Base-by-base conservation (phyloP, 2,113 vertebrate species). In the Rhea pennata region DNA sequence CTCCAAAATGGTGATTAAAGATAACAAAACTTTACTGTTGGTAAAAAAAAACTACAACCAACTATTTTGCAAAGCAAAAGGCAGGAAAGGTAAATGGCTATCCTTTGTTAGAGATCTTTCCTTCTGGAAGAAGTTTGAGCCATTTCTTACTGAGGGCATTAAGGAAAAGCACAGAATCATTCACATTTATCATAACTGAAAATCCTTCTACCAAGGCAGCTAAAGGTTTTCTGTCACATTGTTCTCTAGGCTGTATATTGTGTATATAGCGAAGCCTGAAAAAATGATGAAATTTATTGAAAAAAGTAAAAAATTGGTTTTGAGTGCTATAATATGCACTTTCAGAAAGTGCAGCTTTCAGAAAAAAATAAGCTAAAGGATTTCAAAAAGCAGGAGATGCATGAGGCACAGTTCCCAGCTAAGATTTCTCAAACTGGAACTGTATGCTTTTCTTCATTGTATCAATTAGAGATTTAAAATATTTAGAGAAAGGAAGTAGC, bases 171-270 rank as follows among this genome's bases (percentile, higher is more conserved):
- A 20, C 8, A 2, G 20, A 53, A 39, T 54, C 65, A 54, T 76
- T 36, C 12, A 8, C 13, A 3, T 5, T 15, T 19, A 53, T 29
- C 44, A 14, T 44, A 83, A 79, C 22, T 54, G 69, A 88, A 94
- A 88, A 88, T 54, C 10, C 15, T 69, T 27, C 84, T 67, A 84
- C 17, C 9, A 33, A 87, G 29, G 46, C 50, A 87, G 31, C 51
- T 87, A 77, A 94, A 84, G 81, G 88, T 93, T 67, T 74, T 87
- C 88, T 86, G 88, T 94, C 67, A 16, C 22, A 24, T 19, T 70
- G 48, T 53, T 39, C 24, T 53, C n/a, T 27, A 19, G 11, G 39
- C 17, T 72, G 26, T 56, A 56, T 56, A 29, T 9, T 56, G 27
- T 56, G 9, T 29, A 29, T 39, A 36, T 39, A 27, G n/a, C 12